Conservation (phyloP, 2,888 invertebrate species). For the Synanthedon myopaeformis region DNA sequence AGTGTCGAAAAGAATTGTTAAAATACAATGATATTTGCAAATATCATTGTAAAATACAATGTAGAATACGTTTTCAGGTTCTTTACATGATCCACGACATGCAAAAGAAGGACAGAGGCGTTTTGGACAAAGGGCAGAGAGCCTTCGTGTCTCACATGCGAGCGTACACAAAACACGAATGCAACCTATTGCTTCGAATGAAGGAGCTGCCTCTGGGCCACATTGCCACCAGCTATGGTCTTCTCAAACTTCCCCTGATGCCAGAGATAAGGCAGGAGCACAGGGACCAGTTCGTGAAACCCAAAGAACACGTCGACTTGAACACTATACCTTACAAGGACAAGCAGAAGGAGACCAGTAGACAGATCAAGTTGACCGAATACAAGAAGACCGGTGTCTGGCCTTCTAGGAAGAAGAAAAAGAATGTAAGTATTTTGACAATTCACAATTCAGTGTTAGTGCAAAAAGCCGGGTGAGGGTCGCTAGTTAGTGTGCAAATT, state of each 20-base stretch:
- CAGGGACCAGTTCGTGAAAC: conserved; percentile 59
- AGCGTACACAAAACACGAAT: conserved; percentile 96
- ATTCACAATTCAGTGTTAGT: too few relatives aligned
- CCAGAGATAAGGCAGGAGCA: conserved; percentile 85
- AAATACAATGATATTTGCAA: too few relatives aligned
- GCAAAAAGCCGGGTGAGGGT: background rate
- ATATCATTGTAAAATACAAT: too few relatives aligned
- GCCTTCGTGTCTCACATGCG: conserved; percentile 97
- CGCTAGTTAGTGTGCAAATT: background rate
- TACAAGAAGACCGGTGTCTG: conserved; percentile 81
- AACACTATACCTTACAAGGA: conserved; percentile 84
- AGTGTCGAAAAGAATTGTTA: too few relatives aligned
- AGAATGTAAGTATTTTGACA: conserved; percentile 32
- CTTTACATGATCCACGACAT: conserved; percentile 72
- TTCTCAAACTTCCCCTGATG: conserved; percentile 93
- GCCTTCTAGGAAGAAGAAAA: conserved; percentile 74
- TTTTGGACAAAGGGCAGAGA: conserved; percentile 88
- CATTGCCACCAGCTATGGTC: conserved; percentile 89
- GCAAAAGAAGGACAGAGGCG: conserved; percentile 77
- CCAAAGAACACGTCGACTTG: conserved; percentile 73
- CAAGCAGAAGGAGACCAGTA: conserved; percentile 79
- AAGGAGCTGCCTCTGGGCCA: conserved; percentile 86
- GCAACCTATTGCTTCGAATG: conserved; percentile 85
- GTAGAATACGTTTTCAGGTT: conserved; percentile 33
- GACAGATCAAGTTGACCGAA: conserved; percentile 77